Base-by-base conservation (phyloP, 2,888 invertebrate species). In the Gari tellinella region DNA sequence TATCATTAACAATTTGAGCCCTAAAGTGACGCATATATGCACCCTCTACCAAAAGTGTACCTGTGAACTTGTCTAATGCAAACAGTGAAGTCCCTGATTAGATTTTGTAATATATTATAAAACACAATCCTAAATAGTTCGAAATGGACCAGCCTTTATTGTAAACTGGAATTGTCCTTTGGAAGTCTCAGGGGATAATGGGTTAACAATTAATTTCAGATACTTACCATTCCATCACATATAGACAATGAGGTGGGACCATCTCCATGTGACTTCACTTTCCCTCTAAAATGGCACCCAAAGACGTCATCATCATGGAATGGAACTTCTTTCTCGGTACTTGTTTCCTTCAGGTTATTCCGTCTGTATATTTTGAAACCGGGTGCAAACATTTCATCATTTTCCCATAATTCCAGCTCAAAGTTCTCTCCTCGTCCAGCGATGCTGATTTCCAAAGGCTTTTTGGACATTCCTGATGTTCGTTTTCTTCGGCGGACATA, bases 321-420 rank as follows among this genome's bases (percentile, higher is more conserved):
- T 12, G 49, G 48, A 15, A 56, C 60, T 43, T 64, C 51, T 19
- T 66, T 62, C 8, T 74, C 69, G 0, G 56, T 46, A 1, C 69
- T 49, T 23, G 51, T 46, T 19, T 67, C 52, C 45, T 66, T 55
- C 17, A 73, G 46, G 10, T 73, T 64, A 51, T 83, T 77, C 41
- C 85, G 73, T 46, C 77, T 82, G 67, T 87, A 87, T 38, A 87
- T 81, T 65, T 85, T 86, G 62, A 87, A 87, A 25, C 87, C 87
- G 7, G 85, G 85, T 0, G 87, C 85, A 23, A 86, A 63, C 8
- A 87, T 70, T n/a, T 81, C 61, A 23, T 79, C 70, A 43, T 87
- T 86, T 66, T 82, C 78, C 68, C 79, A 81, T 40, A 87, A 64
- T 67, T 86, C 78, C 17, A 87, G 57, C 19, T 86, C 83, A 68